Base-by-base conservation (phyloP, 2,797 vertebrate species). In the Hemibagrus guttatus region DNA sequence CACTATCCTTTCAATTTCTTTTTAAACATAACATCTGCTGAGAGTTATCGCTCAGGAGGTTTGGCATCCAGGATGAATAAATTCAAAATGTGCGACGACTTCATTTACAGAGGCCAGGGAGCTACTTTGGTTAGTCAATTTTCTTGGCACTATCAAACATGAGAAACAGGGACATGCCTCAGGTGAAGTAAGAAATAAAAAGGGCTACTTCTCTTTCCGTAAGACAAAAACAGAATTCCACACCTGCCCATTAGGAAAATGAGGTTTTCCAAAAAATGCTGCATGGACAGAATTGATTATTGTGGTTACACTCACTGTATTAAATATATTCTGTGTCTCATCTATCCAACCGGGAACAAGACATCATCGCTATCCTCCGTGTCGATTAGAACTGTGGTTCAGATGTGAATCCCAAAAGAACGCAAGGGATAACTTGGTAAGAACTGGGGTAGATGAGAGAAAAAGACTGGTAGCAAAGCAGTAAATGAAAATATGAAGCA, bases 401-500 rank as follows among this genome's bases (percentile, higher is more conserved):
- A 83, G 39, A 81, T n/a, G 42, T 64, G 64, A 84, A 64, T 46
- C 66, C 58, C 83, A 49, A 52, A 54, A 72, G 42, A 52, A 28
- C 35, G 19, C 49, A 63, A 56, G 31, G 31, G 4, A 68, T 59
- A 28, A 46, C 54, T 42, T 58, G 49, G 17, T 64, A 76, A 66
- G 19, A 69, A 42, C 6, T 4, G 31, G 35, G 3, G n/a, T 7
- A 26, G 49, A 59, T 23, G 59, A 80, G 84, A 71, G 59, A 46
- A 58, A 83, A 54, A 49, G 59, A 49, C 46, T 49, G 83, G 76
- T 42, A 85, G 86, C 89, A 69, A 68, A 54, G 75, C 63, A 80
- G 79, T 83, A 74, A 89, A 92, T 68, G 35, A 89, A 88, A 85
- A 89, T 75, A 89, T 83, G 85, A 84, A 52, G 86, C 86, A 78